Evolutionary conservation across 2,888 invertebrate species (phyloP).

Genomic region (Eucriotettix oculatus): DNA sequence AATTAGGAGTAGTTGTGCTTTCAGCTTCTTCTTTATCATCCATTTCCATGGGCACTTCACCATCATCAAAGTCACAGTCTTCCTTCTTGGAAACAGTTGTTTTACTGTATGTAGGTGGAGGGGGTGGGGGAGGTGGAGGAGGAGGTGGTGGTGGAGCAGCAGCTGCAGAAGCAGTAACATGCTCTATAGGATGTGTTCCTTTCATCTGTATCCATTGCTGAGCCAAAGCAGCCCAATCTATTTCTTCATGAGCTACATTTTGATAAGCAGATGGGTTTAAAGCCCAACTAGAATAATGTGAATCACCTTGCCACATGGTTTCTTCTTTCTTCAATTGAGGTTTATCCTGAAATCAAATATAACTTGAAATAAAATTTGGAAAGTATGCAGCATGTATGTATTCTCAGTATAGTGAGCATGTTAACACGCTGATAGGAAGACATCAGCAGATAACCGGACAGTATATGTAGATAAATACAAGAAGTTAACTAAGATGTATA

Average conservation of each 20-base stretch:
- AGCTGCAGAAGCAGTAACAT: conserved; percentile 41
- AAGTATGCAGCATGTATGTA: no score
- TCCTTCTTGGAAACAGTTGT: conserved; percentile 7
- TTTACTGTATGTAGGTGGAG: conserved; percentile 28
- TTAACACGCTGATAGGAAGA: no score
- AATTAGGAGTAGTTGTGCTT: conserved; percentile 19
- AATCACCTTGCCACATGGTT: conserved; percentile 15
- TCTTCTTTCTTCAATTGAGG: neutral
- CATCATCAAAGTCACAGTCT: conserved; percentile 43
- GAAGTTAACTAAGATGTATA: no score
- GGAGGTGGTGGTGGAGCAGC: conserved; percentile 37
- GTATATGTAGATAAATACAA: no score
- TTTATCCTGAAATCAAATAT: no score
- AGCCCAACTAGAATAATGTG: conserved; percentile 47
- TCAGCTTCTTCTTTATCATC: conserved; percentile 45
- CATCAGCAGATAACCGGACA: no score
- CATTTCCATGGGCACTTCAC: conserved; percentile 79
- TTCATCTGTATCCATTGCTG: conserved; percentile 98
- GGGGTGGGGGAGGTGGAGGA: conserved; percentile 41
- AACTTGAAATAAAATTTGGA: no score
- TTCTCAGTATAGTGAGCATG: no score
- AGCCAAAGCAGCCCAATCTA: conserved; percentile 92
- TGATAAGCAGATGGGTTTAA: conserved; percentile 67
- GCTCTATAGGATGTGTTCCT: conserved; percentile 43
- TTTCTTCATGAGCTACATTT: conserved; percentile 67